Evolutionary conservation across 2,888 invertebrate genomes (phyloP).

Genomic region (Macropis europaea): DNA sequence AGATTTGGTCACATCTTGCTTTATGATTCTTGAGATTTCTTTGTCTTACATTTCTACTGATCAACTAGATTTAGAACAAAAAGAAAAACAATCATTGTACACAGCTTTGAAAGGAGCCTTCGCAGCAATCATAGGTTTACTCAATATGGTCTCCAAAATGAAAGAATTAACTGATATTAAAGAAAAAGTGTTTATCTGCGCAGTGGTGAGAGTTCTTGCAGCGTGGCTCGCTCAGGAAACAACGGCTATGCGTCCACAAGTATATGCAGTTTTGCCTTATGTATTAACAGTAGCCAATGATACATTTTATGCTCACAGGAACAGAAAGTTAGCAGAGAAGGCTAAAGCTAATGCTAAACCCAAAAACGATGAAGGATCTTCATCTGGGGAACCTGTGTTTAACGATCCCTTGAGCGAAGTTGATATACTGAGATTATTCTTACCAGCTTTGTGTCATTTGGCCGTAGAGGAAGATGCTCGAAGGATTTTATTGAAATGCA

Average conservation of each 20-base stretch:
- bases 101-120: slow-evolving; percentile 94
- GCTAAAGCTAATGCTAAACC: slow-evolving; percentile 82
- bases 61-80: slow-evolving; percentile 91
- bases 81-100: slow-evolving; percentile 94
- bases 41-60: slow-evolving; percentile 90
- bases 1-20: slow-evolving; percentile 91
- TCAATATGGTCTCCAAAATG: slow-evolving; percentile 88
- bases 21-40: slow-evolving; percentile 89
- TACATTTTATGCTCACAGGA: slow-evolving; percentile 88
- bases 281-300: slow-evolving; percentile 90
- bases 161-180: slow-evolving; percentile 85
- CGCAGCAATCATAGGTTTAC: slow-evolving; percentile 88
- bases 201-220: slow-evolving; percentile 90
- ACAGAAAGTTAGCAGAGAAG: slow-evolving; percentile 86
- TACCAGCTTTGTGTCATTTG: slow-evolving; percentile 94
- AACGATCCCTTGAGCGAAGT: slow-evolving; percentile 82
- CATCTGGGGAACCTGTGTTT: slow-evolving; percentile 71
- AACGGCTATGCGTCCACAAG: slow-evolving; percentile 91
- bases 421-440: slow-evolving; percentile 89
- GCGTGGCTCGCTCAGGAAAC: slow-evolving; percentile 97
- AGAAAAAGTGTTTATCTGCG: slow-evolving; percentile 91
- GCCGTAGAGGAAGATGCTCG: slow-evolving; percentile 94
- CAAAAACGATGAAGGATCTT: slow-evolving; percentile 68
- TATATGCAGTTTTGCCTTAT: slow-evolving; percentile 90
- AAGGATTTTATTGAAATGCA: slow-evolving; percentile 87